phyloP scores from a whole-genome alignment of 2,797 vertebrate species.

The Lepilemur septentrionalis region DNA sequence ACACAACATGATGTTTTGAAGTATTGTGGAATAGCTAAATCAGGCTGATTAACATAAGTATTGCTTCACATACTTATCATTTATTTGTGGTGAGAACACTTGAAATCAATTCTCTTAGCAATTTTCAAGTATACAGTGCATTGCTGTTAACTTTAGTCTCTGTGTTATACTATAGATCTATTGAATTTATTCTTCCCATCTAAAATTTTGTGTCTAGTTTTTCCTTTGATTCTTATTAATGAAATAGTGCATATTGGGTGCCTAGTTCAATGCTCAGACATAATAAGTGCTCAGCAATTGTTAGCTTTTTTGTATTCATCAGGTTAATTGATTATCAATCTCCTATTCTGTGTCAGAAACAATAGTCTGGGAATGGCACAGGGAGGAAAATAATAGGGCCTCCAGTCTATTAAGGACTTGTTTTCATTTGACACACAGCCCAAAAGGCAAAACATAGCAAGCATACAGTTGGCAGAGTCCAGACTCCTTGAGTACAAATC shows the following conservation, averaged over 20 bases:
- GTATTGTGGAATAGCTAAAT: background rate
- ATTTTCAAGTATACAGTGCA: background rate
- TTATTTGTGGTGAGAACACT: background rate
- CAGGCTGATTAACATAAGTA: background rate
- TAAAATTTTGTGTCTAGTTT: background rate
- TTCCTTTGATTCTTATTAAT: constrained; percentile 20
- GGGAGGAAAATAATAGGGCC: background rate
- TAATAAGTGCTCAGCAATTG: background rate
- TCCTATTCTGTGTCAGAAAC: background rate
- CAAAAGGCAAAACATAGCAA: background rate
- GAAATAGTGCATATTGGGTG: background rate
- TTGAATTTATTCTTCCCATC: background rate
- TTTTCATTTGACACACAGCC: background rate
- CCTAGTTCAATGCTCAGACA: background rate
- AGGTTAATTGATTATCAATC: background rate
- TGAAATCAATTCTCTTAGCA: background rate
- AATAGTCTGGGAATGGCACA: background rate
- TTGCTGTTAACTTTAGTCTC: background rate
- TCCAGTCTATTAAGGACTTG: background rate
- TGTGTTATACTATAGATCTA: background rate
- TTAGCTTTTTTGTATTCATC: background rate
- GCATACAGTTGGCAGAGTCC: background rate
- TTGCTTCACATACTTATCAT: background rate
- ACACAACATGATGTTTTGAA: background rate
- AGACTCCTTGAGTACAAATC: background rate